A percentile compares a stretch with the other conserved stretches of the same genome.
Conservation (phyloP, 2,888 invertebrate species). For the Pachliopta kotzebuea region DNA sequence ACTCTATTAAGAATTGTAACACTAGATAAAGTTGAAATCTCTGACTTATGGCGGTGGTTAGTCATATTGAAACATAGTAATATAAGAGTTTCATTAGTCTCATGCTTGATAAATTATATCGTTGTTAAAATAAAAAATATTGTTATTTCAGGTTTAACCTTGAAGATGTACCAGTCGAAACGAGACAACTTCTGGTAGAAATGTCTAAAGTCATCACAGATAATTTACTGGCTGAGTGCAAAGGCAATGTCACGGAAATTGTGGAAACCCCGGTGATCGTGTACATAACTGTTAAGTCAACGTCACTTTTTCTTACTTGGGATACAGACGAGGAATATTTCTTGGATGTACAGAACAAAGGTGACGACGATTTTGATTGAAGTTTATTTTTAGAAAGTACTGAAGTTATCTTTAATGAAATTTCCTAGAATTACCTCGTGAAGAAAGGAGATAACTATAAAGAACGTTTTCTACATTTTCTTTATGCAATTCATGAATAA, state of each 20-base stretch:
- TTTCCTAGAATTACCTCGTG: no score
- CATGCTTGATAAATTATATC: neutral
- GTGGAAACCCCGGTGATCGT: constrained; percentile 80
- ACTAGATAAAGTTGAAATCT: no score
- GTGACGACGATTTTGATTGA: constrained; percentile 46
- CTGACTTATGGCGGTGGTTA: no score
- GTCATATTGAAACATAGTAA: no score
- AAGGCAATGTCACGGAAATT: constrained; percentile 57
- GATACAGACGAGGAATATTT: constrained; percentile 85
- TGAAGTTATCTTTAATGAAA: no score
- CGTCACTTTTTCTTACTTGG: constrained; percentile 80
- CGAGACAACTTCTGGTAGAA: constrained; percentile 74
- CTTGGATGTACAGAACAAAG: constrained; percentile 79
- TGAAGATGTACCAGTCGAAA: constrained; percentile 65
- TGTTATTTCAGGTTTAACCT: constrained; percentile 71
- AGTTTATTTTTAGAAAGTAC: no score
- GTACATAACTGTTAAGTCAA: constrained; percentile 73
- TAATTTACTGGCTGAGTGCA: constrained; percentile 82
- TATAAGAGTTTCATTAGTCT: no score
- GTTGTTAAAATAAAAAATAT: neutral
- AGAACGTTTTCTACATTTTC: no score
- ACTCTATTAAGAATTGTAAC: no score
- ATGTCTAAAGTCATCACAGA: constrained; percentile 78
- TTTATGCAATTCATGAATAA: no score
- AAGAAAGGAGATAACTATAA: no score